These are phyloP conservation scores for Nyctibius bracteatus DNA, from an alignment of 2,113 vertebrate genomes.

Conservation along the genomic window DNA sequence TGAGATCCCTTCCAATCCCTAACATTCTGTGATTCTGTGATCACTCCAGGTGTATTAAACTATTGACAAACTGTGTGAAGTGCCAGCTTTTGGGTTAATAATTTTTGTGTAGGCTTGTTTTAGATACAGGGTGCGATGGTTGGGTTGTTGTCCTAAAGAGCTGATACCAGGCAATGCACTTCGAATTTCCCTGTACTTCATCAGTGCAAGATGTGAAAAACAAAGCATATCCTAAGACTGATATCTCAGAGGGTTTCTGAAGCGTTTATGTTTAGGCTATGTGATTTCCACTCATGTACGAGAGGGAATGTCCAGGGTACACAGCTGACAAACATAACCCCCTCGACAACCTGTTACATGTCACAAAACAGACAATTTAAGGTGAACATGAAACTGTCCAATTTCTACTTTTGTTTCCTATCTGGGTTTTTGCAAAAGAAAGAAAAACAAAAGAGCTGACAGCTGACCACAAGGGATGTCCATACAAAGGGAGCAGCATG, in stretches of 20 bases:
- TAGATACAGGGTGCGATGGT: not conserved
- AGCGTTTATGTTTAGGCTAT: not conserved
- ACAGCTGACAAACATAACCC: not conserved
- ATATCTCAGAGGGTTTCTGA: not conserved
- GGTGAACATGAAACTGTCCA: not conserved
- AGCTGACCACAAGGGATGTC: not conserved
- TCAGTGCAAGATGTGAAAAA: not conserved
- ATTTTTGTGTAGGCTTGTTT: not conserved
- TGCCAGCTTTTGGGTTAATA: not conserved
- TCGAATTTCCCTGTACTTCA: not conserved
- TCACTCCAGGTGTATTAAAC: not conserved
- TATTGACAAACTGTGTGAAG: not conserved
- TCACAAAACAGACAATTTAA: not conserved
- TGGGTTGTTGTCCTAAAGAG: not conserved
- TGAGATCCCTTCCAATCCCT: too few species aligned
- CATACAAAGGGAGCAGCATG: not conserved
- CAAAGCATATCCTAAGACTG: not conserved
- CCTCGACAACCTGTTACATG: not conserved
- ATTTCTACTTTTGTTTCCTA: not conserved
- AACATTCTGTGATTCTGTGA: too few species aligned
- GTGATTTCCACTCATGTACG: not conserved
- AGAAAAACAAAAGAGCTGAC: not conserved
- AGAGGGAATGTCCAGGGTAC: not conserved
- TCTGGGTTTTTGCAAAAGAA: not conserved
- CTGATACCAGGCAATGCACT: not conserved